Conservation (phyloP, 1,140 invertebrate species). For the Drosophila nebulosa region DNA sequence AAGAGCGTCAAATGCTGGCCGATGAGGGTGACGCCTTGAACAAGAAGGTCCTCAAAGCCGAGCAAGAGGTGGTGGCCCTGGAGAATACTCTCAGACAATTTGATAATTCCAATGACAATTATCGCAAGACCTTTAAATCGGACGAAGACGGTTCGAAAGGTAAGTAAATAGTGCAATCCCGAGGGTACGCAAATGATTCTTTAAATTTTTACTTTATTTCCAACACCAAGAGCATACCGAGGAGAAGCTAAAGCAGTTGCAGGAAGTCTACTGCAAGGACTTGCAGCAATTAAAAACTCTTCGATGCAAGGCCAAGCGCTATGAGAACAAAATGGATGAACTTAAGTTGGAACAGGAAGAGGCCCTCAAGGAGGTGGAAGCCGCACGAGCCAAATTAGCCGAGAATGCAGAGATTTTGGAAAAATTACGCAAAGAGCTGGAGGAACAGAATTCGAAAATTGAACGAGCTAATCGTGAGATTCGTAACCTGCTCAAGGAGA, state of each 20-base stretch:
- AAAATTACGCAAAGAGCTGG: constrained; percentile 60
- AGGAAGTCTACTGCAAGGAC: constrained; percentile 43
- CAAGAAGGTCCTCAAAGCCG: constrained; percentile 84
- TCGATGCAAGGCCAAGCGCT: constrained; percentile 50
- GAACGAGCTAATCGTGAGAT: constrained; percentile 73
- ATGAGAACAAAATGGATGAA: constrained; percentile 43
- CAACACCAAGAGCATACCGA: constrained; percentile 46
- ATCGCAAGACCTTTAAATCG: constrained; percentile 82
- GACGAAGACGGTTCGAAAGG: constrained; percentile 44
- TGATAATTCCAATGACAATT: constrained; percentile 84
- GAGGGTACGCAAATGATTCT: not conserved
- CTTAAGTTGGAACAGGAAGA: constrained; percentile 38
- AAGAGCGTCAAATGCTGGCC: constrained; percentile 84
- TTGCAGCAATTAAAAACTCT: constrained; percentile 59
- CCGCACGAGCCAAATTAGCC: constrained; percentile 17
- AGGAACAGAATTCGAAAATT: constrained; percentile 68
- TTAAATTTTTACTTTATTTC: not conserved
- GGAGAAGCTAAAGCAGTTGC: constrained; percentile 41
- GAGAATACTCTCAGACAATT: constrained; percentile 87
- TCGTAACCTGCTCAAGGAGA: constrained; percentile 48
- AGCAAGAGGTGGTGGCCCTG: constrained; percentile 86
- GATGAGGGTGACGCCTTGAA: constrained; percentile 86
- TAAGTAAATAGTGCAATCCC: constrained; percentile 23
- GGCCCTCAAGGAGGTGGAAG: constrained; percentile 29
- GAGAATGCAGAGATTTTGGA: constrained; percentile 56